Percentiles rank a stretch among this genome's conserved stretches.
Conservation (phyloP, 2,113 vertebrate genomes). For the Sinocyclocheilus rhinocerous region DNA sequence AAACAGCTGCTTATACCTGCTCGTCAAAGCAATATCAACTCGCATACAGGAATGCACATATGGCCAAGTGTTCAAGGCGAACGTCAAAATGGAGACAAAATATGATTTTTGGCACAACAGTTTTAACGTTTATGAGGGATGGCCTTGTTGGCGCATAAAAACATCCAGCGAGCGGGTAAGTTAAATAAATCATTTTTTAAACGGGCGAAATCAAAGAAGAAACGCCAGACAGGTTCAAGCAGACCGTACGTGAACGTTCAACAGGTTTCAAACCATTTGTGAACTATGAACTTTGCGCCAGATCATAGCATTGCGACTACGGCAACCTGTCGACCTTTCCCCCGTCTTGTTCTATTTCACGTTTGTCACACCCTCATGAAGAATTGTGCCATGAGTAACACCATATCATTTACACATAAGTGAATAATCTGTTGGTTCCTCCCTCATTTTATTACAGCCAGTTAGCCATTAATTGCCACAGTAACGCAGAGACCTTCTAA, state of each 20-base stretch:
- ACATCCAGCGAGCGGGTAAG: not conserved
- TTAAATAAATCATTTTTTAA: not conserved
- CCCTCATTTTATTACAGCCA: constrained; percentile 14
- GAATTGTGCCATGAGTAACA: not conserved
- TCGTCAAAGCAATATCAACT: not conserved
- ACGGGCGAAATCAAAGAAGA: not conserved
- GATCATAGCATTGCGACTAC: not conserved
- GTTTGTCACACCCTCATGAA: not conserved
- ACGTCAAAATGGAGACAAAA: not conserved
- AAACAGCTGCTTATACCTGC: not conserved
- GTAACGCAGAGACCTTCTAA: not conserved
- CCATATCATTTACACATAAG: not conserved
- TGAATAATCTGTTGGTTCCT: not conserved
- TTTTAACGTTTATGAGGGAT: not conserved
- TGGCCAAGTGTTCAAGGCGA: not conserved
- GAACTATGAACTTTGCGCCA: not conserved
- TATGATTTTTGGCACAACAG: not conserved
- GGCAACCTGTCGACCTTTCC: not conserved
- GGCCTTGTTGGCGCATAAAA: not conserved
- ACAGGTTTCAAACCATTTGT: not conserved
- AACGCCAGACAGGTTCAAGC: not conserved
- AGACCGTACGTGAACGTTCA: not conserved
- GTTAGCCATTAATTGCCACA: not conserved
- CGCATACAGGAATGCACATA: not conserved
- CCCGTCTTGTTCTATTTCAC: not conserved